Evolutionary conservation across 2,113 vertebrate genomes (phyloP), one percentile per base, ranked within the genome.

Genomic region (Mionectes macconnelli): DNA sequence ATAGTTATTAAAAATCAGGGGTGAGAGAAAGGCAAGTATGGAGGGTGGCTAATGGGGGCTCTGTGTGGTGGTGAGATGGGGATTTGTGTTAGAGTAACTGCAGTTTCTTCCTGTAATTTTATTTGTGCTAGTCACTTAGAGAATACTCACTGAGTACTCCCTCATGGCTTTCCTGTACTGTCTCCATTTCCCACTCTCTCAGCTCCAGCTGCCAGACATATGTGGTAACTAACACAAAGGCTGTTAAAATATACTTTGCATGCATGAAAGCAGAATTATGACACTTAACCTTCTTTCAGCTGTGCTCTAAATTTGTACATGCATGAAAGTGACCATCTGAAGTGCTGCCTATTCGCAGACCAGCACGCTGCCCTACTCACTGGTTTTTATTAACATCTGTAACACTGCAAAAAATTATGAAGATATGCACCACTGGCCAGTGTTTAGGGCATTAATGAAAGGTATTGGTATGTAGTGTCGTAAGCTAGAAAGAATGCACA

Each of bases 131-230:
- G 63, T 94, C 78, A 49, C 75, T 92, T 52, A 78, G 79, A 44
- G 91, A 90, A 81, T n/a, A n/a, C 40, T 73, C 28, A 3, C 6
- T 31, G 82, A 89, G 45, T 30, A n/a, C 50, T 95, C 83, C 76
- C 88, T 72, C 25, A 27, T 84, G 92, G 76, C 82, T 78, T 52
- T 81, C 37, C 60, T 39, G 47, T 59, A n/a, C 60, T 33, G 47
- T 39, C 63, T 74, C 56, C 8, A 2, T 91, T 93, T 93, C 69
- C 83, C 79, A 83, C 60, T 84, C 35, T 84, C 64, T 56, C 85
- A 52, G 78, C 40, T 60, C 72, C 90, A 96, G 93, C 90, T 96
- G 94, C 55, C 77, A 86, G 73, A 75, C 93, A 84, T 21, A 64
- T 89, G 93, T 84, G 56, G 50, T 25, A 81, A 59, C 44, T 68